A percentile compares a stretch with the other conserved stretches of the same genome.
Conservation (phyloP, 2,113 vertebrate species). For the Silurus glanis region DNA sequence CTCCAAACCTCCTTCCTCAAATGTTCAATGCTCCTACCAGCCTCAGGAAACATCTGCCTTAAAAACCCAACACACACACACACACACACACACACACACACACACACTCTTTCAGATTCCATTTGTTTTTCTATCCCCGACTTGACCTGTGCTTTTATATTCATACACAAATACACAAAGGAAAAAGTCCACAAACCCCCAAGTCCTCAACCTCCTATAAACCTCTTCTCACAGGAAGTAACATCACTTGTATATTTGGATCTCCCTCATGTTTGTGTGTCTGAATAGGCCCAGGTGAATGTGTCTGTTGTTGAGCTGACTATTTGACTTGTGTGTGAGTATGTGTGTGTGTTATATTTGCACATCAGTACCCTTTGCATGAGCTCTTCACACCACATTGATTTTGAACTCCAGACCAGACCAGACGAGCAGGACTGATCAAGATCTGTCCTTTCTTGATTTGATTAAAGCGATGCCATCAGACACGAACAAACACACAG, state of each 20-base stretch:
- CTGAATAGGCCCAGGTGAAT: constrained; percentile 4
- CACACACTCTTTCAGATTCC: neutral
- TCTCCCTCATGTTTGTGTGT: constrained; percentile 31
- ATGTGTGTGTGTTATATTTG: constrained; percentile 44
- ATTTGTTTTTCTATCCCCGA: constrained; percentile 35
- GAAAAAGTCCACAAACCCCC: constrained; percentile 58
- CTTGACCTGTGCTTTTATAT: constrained; percentile 18
- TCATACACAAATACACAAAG: constrained; percentile 26
- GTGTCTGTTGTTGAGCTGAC: neutral
- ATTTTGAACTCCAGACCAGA: constrained; percentile 53
- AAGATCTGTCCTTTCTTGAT: constrained; percentile 29
- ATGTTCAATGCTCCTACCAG: constrained; percentile 50
- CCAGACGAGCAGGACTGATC: constrained; percentile 49
- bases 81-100: neutral
- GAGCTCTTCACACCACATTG: constrained; percentile 30
- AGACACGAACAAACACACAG: neutral
- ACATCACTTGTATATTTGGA: constrained; percentile 30
- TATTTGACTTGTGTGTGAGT: constrained; percentile 13
- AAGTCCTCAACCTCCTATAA: constrained; percentile 49
- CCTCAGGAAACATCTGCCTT: constrained; percentile 76
- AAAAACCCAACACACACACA: constrained; percentile 22
- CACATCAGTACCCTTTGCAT: constrained; percentile 26
- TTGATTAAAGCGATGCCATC: constrained; percentile 27
- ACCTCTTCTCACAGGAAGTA: constrained; percentile 65
- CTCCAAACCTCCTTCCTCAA: constrained; percentile 69